A percentile compares a stretch with the other conserved stretches of the same genome.
phyloP scores from a whole-genome alignment of 2,888 invertebrate species.

The Amaurobius ferox region DNA sequence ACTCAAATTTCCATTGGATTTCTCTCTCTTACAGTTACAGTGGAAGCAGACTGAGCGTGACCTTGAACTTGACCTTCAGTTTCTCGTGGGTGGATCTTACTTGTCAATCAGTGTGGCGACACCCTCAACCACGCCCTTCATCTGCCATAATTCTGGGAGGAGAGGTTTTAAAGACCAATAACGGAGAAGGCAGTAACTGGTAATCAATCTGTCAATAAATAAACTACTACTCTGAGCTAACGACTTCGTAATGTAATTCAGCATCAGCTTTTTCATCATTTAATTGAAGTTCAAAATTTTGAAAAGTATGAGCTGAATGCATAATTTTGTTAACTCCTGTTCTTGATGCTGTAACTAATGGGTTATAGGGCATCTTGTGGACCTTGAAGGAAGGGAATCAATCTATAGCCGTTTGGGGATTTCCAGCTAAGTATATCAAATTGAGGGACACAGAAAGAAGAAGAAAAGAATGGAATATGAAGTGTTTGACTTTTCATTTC shows the following conservation, averaged over 20 bases:
- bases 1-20: too few species aligned
- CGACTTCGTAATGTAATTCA: background rate
- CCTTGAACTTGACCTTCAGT: background rate
- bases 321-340: background rate
- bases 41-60: background rate
- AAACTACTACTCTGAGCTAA: background rate
- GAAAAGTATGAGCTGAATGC: background rate
- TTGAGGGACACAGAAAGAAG: background rate
- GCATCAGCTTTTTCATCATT: background rate
- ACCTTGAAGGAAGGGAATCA: background rate
- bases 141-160: background rate
- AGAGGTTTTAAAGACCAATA: background rate
- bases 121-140: background rate
- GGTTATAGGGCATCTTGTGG: background rate
- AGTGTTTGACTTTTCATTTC: too few species aligned
- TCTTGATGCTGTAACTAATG: background rate
- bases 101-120: background rate
- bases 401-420: background rate
- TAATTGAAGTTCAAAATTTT: background rate
- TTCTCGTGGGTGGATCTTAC: background rate
- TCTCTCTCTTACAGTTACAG: too few species aligned
- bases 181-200: background rate
- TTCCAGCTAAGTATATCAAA: background rate
- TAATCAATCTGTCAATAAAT: slow-evolving; percentile 10
- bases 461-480: too few species aligned